Evolutionary conservation across 35 echinoderm and acorn worm species (phyloP).

Genomic region (Anneissia japonica): DNA sequence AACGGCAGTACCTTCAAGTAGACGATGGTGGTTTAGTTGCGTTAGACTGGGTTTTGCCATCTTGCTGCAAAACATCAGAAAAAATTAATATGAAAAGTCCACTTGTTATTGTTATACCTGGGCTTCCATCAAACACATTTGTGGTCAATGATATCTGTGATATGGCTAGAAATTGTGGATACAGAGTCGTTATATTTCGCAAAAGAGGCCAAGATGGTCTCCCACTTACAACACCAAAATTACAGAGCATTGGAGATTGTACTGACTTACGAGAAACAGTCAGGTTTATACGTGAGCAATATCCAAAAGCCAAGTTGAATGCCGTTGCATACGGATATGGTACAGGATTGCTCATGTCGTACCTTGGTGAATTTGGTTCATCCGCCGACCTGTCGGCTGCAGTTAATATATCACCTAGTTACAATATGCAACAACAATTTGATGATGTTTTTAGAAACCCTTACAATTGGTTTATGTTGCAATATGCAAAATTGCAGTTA

Average conservation of each 20-base stretch:
- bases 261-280: slow-evolving; percentile 75
- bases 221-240: slow-evolving; percentile 61
- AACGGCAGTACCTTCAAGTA: slow-evolving; percentile 53
- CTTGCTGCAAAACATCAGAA: neutral
- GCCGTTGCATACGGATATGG: slow-evolving; percentile 61
- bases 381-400: slow-evolving; percentile 63
- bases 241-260: slow-evolving; percentile 68
- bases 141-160: slow-evolving; percentile 45
- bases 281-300: slow-evolving; percentile 32
- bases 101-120: slow-evolving; percentile 61
- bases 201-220: slow-evolving; percentile 55
- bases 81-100: slow-evolving; percentile 6
- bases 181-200: slow-evolving; percentile 65
- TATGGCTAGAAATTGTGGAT: slow-evolving; percentile 28
- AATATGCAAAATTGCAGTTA: slow-evolving; percentile 52
- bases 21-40: slow-evolving; percentile 66
- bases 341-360: slow-evolving; percentile 56
- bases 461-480: slow-evolving; percentile 69
- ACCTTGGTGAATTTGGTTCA: slow-evolving; percentile 84
- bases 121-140: neutral
- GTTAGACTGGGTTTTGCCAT: slow-evolving; percentile 50
- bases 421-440: slow-evolving; percentile 47
- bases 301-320: slow-evolving; percentile 35
- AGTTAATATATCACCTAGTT: slow-evolving; percentile 79
- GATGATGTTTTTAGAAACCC: neutral